Percentiles rank a stretch among this genome's conserved stretches.
Evolutionary conservation across 2,113 vertebrate species (phyloP).

Genomic region (Gymnobelideus leadbeateri): DNA sequence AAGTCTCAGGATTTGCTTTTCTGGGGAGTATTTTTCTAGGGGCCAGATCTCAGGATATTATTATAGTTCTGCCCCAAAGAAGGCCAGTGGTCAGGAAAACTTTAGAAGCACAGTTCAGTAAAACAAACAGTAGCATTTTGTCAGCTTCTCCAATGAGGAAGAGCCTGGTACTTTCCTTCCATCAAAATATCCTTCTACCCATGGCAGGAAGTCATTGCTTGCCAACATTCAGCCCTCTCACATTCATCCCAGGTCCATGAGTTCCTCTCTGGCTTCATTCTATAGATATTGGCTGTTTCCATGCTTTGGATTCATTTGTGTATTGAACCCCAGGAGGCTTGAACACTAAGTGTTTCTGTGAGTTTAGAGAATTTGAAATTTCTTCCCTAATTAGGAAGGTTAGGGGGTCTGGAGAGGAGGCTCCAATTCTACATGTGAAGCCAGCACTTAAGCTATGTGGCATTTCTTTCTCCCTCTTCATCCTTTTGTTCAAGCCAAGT

Average conservation of each 20-base stretch:
- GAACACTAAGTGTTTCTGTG: slow-evolving; percentile 45
- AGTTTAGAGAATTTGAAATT: slow-evolving; percentile 61
- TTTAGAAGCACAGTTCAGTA: background rate
- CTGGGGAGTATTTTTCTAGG: background rate
- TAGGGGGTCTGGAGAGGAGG: slow-evolving; percentile 65
- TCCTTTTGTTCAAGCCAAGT: slow-evolving; percentile 1
- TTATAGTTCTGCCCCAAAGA: background rate
- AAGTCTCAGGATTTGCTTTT: background rate
- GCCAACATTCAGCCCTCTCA: background rate
- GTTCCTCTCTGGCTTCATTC: slow-evolving; percentile 30
- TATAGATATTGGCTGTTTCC: slow-evolving; percentile 67
- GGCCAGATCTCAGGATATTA: background rate
- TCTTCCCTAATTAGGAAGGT: slow-evolving; percentile 74
- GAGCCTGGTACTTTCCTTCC: no score
- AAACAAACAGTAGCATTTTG: background rate
- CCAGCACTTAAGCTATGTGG: slow-evolving; percentile 35
- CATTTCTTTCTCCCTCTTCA: background rate
- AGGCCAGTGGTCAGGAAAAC: background rate
- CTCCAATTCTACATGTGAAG: slow-evolving; percentile 54
- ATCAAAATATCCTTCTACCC: background rate
- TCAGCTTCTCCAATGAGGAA: slow-evolving; percentile 13
- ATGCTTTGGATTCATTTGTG: slow-evolving; percentile 65
- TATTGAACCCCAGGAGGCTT: slow-evolving; percentile 72
- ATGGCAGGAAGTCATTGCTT: background rate
- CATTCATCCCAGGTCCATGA: slow-evolving; percentile 1